phyloP scores from a whole-genome alignment of 2,888 invertebrate genomes.

The Helleia helle region DNA sequence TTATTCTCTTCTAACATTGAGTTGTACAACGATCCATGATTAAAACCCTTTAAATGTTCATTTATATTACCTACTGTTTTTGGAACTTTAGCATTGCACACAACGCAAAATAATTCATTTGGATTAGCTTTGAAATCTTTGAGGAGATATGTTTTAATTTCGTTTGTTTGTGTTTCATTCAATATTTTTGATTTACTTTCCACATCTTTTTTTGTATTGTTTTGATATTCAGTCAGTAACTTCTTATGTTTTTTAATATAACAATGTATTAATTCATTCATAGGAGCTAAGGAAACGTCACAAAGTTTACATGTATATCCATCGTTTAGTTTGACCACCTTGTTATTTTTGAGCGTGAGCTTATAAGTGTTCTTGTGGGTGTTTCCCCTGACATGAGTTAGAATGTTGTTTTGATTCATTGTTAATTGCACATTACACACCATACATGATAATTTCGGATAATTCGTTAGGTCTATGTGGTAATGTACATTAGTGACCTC shows the following conservation, averaged over 20 bases:
- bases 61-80: not conserved
- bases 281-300: not conserved
- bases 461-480: not conserved
- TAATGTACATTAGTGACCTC: not conserved
- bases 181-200: no score
- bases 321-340: not conserved
- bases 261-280: slow-evolving; percentile 4
- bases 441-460: not conserved
- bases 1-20: not conserved
- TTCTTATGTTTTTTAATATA: not conserved
- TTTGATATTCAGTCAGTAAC: no score
- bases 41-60: not conserved
- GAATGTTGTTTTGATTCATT: not conserved
- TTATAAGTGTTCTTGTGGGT: not conserved
- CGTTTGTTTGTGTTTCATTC: no score
- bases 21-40: not conserved
- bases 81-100: slow-evolving; percentile 4
- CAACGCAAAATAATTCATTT: not conserved
- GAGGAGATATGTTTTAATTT: not conserved
- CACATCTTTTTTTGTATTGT: no score
- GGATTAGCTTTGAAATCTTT: not conserved
- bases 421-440: not conserved
- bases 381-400: not conserved
- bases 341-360: not conserved
- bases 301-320: not conserved